These are phyloP conservation scores for Aricia agestis DNA, from an alignment of 1,140 invertebrate species.

Conservation along the genomic window DNA sequence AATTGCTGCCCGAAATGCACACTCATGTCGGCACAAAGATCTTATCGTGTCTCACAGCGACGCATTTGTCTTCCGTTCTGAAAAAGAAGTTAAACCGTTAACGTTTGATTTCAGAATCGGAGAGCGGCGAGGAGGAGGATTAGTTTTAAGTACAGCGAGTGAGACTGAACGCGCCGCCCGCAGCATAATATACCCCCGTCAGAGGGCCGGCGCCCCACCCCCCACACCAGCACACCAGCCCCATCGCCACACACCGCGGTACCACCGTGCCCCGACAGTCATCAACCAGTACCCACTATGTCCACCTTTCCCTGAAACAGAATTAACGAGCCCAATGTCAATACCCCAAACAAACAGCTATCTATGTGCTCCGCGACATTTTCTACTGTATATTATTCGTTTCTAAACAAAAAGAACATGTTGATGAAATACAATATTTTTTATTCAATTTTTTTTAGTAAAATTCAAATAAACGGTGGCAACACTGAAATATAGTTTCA, in stretches of 20 bases:
- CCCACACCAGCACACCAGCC: too few relatives aligned
- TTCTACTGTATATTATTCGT: conserved; percentile 62
- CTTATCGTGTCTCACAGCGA: too few relatives aligned
- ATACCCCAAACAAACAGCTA: not conserved
- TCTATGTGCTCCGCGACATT: too few relatives aligned
- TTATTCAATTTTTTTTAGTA: conserved; percentile 75
- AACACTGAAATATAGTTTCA: conserved; percentile 55
- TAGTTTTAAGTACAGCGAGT: conserved; percentile 69
- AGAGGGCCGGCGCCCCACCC: conserved; percentile 16
- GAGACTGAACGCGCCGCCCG: conserved; percentile 62
- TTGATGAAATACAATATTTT: conserved; percentile 74
- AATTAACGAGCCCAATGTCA: not conserved
- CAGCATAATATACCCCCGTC: conserved; percentile 25
- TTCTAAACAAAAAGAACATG: conserved; percentile 63
- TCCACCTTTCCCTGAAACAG: too few relatives aligned
- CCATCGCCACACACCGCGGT: not conserved
- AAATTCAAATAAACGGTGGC: conserved; percentile 72
- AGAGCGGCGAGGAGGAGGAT: conserved; percentile 68
- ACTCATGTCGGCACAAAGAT: too few relatives aligned
- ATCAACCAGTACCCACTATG: too few relatives aligned
- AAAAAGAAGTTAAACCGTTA: not conserved
- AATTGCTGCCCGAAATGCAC: too few relatives aligned
- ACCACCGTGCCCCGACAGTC: not conserved
- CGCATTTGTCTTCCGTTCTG: too few relatives aligned
- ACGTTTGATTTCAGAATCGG: conserved; percentile 46